A percentile compares a stretch with the other conserved stretches of the same genome.
phyloP scores from a whole-genome alignment of 1,140 invertebrate genomes.

The Lordiphosa clarofinis region DNA sequence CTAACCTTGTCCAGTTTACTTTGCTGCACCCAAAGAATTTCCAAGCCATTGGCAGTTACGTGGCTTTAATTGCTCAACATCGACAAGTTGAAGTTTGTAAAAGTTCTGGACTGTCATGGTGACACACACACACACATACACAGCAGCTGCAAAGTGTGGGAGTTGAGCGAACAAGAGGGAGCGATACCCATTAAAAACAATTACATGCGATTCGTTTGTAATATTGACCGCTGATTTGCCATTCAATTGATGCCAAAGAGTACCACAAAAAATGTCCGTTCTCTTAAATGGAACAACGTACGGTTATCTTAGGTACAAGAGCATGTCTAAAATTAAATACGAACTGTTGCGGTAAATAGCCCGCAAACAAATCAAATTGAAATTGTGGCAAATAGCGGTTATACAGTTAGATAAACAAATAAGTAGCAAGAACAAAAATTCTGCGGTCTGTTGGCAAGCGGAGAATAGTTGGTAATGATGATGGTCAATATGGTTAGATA shows the following conservation, averaged over 20 bases:
- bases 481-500: neutral
- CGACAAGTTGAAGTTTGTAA: conserved; percentile 19
- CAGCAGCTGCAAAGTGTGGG: conserved; percentile 31
- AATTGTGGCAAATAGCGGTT: conserved; percentile 67
- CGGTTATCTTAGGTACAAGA: conserved; percentile 47
- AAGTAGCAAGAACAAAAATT: conserved; percentile 25
- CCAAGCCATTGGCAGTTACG: conserved; percentile 63
- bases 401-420: conserved; percentile 44
- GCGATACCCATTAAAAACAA: conserved; percentile 59
- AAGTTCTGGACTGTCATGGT: conserved; percentile 41
- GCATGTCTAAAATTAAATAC: conserved; percentile 46
- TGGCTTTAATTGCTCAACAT: conserved; percentile 56
- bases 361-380: conserved; percentile 68
- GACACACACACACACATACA: conserved; percentile 37
- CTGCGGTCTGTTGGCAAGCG: conserved; percentile 2
- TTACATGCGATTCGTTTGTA: conserved; percentile 45
- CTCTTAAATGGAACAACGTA: conserved; percentile 56
- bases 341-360: conserved; percentile 60
- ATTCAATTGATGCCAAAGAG: conserved; percentile 53
- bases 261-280: conserved; percentile 27
- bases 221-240: conserved; percentile 28
- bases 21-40: conserved; percentile 69
- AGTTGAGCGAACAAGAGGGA: conserved; percentile 9
- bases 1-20: conserved; percentile 65
- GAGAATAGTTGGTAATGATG: conserved; percentile 8